These are phyloP conservation scores for Macrostomum cliftonense DNA, from an alignment of 2,888 invertebrate genomes.

Conservation along the genomic window DNA sequence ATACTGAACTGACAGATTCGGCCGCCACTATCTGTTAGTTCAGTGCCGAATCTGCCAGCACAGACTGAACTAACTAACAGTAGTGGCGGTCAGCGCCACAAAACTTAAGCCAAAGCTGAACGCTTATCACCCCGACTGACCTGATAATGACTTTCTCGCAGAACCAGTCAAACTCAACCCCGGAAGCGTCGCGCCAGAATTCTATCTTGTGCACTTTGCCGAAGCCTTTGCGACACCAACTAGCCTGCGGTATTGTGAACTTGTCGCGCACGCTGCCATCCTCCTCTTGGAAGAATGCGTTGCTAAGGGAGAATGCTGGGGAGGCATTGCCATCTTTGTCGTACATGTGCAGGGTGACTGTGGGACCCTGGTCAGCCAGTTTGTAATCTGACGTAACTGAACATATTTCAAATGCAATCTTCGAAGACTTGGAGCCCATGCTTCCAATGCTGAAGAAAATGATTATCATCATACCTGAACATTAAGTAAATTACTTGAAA, in stretches of 20 bases:
- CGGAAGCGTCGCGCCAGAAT: slow-evolving; percentile 33
- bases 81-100: too few species aligned
- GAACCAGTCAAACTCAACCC: slow-evolving; percentile 35
- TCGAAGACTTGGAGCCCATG: slow-evolving; percentile 9
- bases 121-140: too few species aligned
- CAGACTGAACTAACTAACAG: too few species aligned
- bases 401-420: slow-evolving; percentile 19
- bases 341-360: slow-evolving; percentile 31
- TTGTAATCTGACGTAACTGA: slow-evolving; percentile 38
- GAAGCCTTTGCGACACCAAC: slow-evolving; percentile 12
- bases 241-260: slow-evolving; percentile 5
- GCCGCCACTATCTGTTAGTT: too few species aligned
- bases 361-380: slow-evolving; percentile 35
- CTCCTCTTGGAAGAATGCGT: slow-evolving; percentile 21
- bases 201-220: slow-evolving; percentile 23
- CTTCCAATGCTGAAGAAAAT: neutral
- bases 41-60: too few species aligned
- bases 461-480: too few species aligned
- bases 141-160: slow-evolving; percentile 20
- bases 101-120: too few species aligned
- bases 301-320: slow-evolving; percentile 26
- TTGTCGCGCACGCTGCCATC: slow-evolving; percentile 2
- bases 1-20: too few species aligned
- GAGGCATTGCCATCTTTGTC: slow-evolving; percentile 28
- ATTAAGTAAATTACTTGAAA: too few species aligned